Evolutionary conservation across 2,797 vertebrate genomes (phyloP).

Genomic region (Ficedula albicollis): DNA sequence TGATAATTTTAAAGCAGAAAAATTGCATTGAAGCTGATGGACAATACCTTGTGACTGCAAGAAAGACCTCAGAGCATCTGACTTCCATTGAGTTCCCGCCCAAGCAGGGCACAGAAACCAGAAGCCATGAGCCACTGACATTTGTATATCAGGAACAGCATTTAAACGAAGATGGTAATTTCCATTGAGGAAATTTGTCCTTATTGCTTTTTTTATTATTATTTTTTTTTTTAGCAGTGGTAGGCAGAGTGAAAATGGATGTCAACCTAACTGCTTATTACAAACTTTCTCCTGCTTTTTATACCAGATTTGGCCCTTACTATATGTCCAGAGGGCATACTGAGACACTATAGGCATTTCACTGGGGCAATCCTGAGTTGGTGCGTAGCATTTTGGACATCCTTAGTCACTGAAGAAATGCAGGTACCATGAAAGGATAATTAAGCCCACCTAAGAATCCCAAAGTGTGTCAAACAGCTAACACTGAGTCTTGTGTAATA

Average conservation of each 20-base stretch:
- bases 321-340: neutral
- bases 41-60: neutral
- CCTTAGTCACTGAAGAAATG: neutral
- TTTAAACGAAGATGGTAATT: neutral
- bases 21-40: neutral
- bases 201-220: neutral
- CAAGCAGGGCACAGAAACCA: neutral
- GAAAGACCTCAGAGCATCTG: neutral
- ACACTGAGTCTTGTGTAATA: neutral
- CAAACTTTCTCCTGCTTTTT: neutral
- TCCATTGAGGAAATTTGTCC: neutral
- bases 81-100: neutral
- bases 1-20: neutral
- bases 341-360: neutral
- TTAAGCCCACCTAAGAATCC: neutral
- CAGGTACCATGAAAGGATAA: neutral
- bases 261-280: neutral
- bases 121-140: neutral
- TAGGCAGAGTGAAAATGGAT: neutral
- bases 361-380: neutral
- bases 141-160: neutral
- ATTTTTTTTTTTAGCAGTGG: neutral
- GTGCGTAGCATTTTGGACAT: neutral
- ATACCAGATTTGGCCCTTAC: neutral
- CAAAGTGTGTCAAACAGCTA: neutral